Base-by-base conservation (phyloP, 1,140 invertebrate species). In the Drosophila pruinosa region DNA sequence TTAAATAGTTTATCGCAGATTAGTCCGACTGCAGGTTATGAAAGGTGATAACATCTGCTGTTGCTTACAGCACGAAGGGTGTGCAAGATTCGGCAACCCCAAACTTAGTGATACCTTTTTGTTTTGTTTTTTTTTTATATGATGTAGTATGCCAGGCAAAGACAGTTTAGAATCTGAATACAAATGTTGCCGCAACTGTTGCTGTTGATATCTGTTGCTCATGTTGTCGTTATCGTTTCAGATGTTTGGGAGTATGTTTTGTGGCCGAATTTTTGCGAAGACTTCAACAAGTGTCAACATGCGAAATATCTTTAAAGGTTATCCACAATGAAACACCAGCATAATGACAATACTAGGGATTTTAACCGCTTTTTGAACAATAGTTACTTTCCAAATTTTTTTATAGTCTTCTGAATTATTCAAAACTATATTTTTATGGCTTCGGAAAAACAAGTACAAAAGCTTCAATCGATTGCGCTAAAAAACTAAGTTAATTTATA, bases 201-300 rank as follows among this genome's bases (percentile, higher is more conserved):
- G 53, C 56, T 52, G 28, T 38, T 72, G 31, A 34, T 34, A 34
- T 34, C 10, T 58, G 31, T 22, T 63, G 50, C 52, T 58, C 39
- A 36, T 76, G 43, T 57, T 82, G 61, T 56, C 48, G 58, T 24
- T 45, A 10, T 64, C 45, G 39, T 41, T 64, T 8, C 12, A 17
- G 52, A 28, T 64, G 75, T 62, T 64, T 63, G 38, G 79, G 54
- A 62, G 28, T 48, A 14, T 54, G 12, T 61, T 69, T 36, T 75
- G 77, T 56, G 81, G 81, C 74, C 70, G 80, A 88, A 85, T 81
- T 81, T 72, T 75, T 76, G 70, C 41, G 65, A 43, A 78, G 65
- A 71, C 73, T 73, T 63, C 45, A 36, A 43, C 24, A 52, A 63
- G 15, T 67, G 53, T 22, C 21, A 15, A 56, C 58, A 56, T 58